A percentile compares a stretch with the other conserved stretches of the same genome.
Conservation (phyloP, 2,797 vertebrate genomes). For the Pseudotriccus pelzelni region DNA sequence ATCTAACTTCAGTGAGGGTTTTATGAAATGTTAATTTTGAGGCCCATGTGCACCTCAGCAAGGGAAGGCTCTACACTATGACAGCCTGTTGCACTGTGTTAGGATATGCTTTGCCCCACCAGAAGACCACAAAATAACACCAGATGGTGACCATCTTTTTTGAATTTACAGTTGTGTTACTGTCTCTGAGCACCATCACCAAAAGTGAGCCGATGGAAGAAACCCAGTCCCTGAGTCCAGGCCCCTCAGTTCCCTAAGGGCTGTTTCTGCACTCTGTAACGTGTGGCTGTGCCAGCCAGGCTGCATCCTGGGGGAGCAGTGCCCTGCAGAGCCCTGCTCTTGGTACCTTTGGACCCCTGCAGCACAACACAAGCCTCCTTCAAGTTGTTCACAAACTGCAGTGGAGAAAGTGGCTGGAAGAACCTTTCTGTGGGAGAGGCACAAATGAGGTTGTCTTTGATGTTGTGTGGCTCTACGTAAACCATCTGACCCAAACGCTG, state of each 20-base stretch:
- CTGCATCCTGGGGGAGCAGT: not conserved
- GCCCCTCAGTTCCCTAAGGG: not conserved
- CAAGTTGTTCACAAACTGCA: fast-evolving
- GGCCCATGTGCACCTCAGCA: not conserved
- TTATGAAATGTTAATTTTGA: not conserved
- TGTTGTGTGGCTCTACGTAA: fast-evolving
- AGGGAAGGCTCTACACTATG: not conserved
- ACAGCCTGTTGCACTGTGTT: fast-evolving
- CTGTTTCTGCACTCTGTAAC: not conserved
- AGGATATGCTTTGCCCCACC: not conserved
- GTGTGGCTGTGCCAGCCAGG: fast-evolving
- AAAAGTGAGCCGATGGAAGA: not conserved
- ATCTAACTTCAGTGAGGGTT: not conserved
- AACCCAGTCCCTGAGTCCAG: not conserved
- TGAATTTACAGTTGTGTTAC: not conserved
- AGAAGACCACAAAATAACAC: not conserved
- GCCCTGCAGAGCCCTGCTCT: fast-evolving
- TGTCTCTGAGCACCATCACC: not conserved
- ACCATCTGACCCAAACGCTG: not conserved
- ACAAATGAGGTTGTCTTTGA: not conserved
- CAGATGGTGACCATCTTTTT: not conserved
- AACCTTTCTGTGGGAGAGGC: not conserved
- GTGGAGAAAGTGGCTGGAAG: not conserved
- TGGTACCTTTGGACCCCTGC: not conserved
- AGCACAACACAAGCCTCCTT: not conserved